phyloP scores from a whole-genome alignment of 2,888 invertebrate genomes.

The Parnassius glacialis region DNA sequence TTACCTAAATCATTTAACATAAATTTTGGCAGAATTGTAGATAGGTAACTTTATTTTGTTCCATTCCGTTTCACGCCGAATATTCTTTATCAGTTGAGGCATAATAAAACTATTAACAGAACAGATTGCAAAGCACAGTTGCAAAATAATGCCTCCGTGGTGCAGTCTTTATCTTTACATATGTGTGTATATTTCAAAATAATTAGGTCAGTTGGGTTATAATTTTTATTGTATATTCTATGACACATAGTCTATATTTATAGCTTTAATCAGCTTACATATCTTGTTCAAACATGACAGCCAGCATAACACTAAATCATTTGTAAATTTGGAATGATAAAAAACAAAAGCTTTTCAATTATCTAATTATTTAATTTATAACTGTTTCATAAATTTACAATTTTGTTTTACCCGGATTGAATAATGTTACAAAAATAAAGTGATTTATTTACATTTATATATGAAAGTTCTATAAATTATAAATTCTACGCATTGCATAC shows the following conservation, averaged over 20 bases:
- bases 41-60: neutral
- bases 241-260: slow-evolving; percentile 19
- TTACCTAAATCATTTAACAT: too few relatives aligned
- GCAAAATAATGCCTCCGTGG: slow-evolving; percentile 11
- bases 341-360: too few relatives aligned
- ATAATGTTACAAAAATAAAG: too few relatives aligned
- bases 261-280: slow-evolving; percentile 19
- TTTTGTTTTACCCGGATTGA: too few relatives aligned
- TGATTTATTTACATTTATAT: too few relatives aligned
- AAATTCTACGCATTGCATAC: too few relatives aligned
- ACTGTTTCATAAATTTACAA: too few relatives aligned
- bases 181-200: slow-evolving; percentile 20
- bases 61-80: slow-evolving; percentile 2
- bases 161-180: slow-evolving; percentile 20
- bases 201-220: slow-evolving; percentile 22
- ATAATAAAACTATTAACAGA: slow-evolving; percentile 9
- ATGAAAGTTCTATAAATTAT: too few relatives aligned
- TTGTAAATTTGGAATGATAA: slow-evolving; percentile 18
- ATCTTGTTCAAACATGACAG: slow-evolving; percentile 22
- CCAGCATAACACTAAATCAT: slow-evolving; percentile 60
- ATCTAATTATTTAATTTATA: too few relatives aligned
- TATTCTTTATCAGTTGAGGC: neutral
- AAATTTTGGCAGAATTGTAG: too few relatives aligned
- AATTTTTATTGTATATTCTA: slow-evolving; percentile 23
- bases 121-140: slow-evolving; percentile 8